Percentiles rank a stretch among this genome's conserved stretches.
Conservation (phyloP, 1,140 invertebrate genomes). For the Eurosta solidaginis region DNA sequence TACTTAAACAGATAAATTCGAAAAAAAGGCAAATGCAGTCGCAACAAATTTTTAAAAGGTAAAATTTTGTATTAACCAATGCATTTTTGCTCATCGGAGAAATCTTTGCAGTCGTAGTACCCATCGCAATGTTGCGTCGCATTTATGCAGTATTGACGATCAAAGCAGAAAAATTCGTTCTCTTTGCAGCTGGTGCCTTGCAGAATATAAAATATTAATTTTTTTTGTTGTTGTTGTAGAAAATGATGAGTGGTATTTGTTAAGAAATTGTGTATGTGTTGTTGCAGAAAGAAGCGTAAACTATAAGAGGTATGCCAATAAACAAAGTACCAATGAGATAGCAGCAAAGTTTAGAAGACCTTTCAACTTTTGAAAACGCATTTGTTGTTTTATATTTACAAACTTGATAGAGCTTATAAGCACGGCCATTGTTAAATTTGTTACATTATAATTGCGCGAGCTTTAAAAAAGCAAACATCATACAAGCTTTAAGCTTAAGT, state of each 20-base stretch:
- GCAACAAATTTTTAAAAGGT: neutral
- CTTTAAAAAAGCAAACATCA: too few species aligned
- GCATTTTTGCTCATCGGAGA: conserved; percentile 90
- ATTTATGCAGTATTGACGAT: conserved; percentile 71
- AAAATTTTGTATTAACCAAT: conserved; percentile 59
- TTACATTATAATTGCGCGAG: too few species aligned
- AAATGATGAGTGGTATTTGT: neutral
- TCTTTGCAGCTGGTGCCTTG: conserved; percentile 61
- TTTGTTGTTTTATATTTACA: too few species aligned
- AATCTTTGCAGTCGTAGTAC: conserved; percentile 86
- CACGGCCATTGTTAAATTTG: too few species aligned
- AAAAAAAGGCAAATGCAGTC: neutral
- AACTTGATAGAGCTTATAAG: too few species aligned
- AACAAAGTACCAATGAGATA: neutral
- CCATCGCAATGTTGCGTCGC: conserved; percentile 78
- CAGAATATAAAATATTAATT: neutral
- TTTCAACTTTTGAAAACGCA: too few species aligned
- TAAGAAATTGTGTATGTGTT: neutral
- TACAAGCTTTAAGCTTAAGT: too few species aligned
- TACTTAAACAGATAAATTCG: neutral
- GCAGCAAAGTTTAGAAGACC: too few species aligned
- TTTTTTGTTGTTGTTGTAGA: neutral
- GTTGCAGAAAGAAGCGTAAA: neutral
- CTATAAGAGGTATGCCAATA: neutral
- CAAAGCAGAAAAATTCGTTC: conserved; percentile 68